A percentile compares a stretch with the other conserved stretches of the same genome.
phyloP scores from a whole-genome alignment of 1,140 invertebrate species.

The Apis florea region DNA sequence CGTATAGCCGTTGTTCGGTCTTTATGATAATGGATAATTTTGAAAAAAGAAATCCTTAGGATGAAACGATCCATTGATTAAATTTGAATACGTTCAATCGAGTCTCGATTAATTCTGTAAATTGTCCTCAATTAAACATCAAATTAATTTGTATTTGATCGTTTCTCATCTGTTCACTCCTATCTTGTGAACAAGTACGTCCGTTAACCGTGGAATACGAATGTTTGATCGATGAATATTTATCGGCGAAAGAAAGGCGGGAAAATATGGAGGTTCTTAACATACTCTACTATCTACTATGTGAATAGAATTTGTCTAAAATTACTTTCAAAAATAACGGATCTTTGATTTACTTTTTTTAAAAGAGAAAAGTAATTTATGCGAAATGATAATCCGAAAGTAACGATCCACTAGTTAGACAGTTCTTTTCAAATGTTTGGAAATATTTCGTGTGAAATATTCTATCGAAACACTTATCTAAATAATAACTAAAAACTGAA shows the following conservation, averaged over 20 bases:
- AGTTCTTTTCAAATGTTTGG: not conserved
- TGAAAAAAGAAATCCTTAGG: too few relatives aligned
- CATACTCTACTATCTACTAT: not conserved
- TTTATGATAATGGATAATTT: not conserved
- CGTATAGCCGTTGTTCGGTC: too few relatives aligned
- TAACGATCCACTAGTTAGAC: not conserved
- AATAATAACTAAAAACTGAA: not conserved
- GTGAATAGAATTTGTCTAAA: not conserved
- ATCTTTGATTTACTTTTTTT: conserved; percentile 9
- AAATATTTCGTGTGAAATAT: not conserved
- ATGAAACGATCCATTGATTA: too few relatives aligned
- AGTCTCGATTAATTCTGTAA: not conserved
- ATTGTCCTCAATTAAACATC: not conserved
- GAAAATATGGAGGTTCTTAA: not conserved
- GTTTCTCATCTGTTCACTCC: not conserved
- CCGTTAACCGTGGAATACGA: not conserved
- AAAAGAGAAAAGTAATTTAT: conserved; percentile 38
- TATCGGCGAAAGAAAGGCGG: not conserved
- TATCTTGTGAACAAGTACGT: not conserved
- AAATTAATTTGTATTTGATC: not conserved
- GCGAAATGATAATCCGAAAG: not conserved
- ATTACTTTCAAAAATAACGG: conserved; percentile 46
- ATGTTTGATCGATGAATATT: not conserved
- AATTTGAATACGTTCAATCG: not conserved
- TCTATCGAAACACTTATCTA: too few relatives aligned